These are phyloP conservation scores for Axea sp. DNA, from an alignment of 2,888 invertebrate genomes.

Conservation along the genomic window DNA sequence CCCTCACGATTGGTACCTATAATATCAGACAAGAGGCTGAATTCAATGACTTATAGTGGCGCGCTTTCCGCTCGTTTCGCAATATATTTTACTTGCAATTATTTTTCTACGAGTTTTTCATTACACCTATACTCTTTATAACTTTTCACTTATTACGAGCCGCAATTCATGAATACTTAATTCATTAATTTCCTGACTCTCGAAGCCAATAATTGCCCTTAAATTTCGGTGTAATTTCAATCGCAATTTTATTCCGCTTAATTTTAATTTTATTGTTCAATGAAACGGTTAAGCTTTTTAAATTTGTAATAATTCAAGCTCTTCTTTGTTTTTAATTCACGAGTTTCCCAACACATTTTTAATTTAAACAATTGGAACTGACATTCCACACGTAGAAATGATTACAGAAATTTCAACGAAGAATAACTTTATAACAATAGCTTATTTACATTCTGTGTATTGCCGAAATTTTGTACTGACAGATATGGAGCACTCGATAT, in stretches of 20 bases:
- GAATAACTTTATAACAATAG: constrained; percentile 30
- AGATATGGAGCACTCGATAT: constrained; percentile 52
- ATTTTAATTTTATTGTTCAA: too few species aligned
- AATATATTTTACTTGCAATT: constrained; percentile 46
- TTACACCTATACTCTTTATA: constrained; percentile 19
- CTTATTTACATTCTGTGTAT: constrained; percentile 18
- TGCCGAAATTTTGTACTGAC: constrained; percentile 34
- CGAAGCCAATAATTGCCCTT: too few species aligned
- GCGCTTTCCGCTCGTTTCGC: constrained; percentile 66
- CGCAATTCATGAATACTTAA: constrained; percentile 26
- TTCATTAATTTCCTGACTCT: not conserved
- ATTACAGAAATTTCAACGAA: not conserved
- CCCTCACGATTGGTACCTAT: constrained; percentile 79
- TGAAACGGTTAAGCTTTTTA: too few species aligned
- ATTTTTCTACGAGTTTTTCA: constrained; percentile 52
- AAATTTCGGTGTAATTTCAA: not conserved
- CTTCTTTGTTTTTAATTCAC: too few species aligned
- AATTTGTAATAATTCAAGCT: too few species aligned
- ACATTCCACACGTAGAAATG: too few species aligned
- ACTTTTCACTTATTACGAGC: constrained; percentile 18
- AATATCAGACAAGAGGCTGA: constrained; percentile 78
- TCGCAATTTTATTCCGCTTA: too few species aligned
- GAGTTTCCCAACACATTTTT: too few species aligned
- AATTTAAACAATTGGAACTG: too few species aligned
- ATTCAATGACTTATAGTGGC: constrained; percentile 76